phyloP scores from a whole-genome alignment of 2,888 invertebrate species.

The Chelonus formosanus region DNA sequence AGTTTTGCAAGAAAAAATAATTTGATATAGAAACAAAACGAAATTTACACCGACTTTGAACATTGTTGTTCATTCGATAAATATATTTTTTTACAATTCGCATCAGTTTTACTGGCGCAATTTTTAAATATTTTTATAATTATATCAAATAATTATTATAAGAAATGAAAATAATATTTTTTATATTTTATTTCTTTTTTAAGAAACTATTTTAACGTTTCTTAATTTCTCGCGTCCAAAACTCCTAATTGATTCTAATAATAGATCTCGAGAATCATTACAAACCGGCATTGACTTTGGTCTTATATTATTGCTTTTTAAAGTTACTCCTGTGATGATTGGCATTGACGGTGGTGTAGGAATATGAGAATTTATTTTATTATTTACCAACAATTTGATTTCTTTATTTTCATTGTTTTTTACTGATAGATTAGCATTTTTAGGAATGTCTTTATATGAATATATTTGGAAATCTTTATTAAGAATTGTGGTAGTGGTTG shows the following conservation, averaged over 20 bases:
- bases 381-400: constrained; percentile 2
- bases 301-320: constrained; percentile 52
- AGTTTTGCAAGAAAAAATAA: too few species aligned
- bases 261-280: constrained; percentile 72
- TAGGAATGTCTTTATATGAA: too few species aligned
- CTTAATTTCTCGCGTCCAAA: constrained; percentile 65
- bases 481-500: constrained; percentile 25
- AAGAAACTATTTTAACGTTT: constrained; percentile 48
- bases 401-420: too few species aligned
- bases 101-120: too few species aligned
- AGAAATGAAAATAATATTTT: too few species aligned
- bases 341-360: constrained; percentile 59
- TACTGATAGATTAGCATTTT: too few species aligned
- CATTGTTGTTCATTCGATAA: too few species aligned
- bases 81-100: too few species aligned
- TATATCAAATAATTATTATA: too few species aligned
- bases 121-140: too few species aligned
- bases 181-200: constrained; percentile 19
- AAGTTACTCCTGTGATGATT: constrained; percentile 60
- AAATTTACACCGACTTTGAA: too few species aligned
- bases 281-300: constrained; percentile 48
- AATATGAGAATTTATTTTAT: constrained; percentile 31
- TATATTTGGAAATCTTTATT: constrained; percentile 16
- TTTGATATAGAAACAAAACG: too few species aligned
- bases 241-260: constrained; percentile 77